phyloP scores from a whole-genome alignment of 2,113 vertebrate genomes.

The Apaloderma vittatum region DNA sequence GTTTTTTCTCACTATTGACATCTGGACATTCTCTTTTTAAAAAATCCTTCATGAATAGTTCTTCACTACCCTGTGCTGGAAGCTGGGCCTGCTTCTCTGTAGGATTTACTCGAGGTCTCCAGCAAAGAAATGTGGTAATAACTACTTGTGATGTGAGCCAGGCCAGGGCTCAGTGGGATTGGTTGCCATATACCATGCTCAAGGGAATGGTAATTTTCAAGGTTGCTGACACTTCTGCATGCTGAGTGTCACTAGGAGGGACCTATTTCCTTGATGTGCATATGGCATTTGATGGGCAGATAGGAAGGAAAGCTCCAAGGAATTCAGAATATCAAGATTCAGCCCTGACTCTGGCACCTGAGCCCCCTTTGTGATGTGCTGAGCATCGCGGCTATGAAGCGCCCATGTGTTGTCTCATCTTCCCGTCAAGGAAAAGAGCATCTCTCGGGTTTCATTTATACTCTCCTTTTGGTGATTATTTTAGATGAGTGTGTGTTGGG shows the following conservation, averaged over 20 bases:
- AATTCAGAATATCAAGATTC: neutral
- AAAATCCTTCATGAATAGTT: neutral
- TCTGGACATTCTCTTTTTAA: neutral
- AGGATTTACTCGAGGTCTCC: neutral
- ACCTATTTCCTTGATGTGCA: neutral
- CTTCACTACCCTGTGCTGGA: neutral
- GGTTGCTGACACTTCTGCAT: neutral
- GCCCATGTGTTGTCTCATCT: neutral
- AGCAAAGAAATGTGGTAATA: neutral
- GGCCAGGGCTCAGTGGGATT: neutral
- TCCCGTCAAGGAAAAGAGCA: neutral
- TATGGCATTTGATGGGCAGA: neutral
- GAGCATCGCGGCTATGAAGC: neutral
- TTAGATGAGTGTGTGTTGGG: neutral
- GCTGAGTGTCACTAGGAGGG: neutral
- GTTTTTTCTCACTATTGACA: neutral
- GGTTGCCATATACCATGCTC: neutral
- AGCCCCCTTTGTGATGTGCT: neutral
- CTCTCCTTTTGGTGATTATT: neutral
- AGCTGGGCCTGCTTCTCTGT: neutral
- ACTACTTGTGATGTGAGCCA: neutral
- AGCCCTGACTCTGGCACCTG: neutral
- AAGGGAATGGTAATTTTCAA: neutral
- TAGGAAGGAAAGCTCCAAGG: neutral
- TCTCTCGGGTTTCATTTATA: neutral